Base-by-base conservation (phyloP, 2,888 invertebrate genomes). In the Invenusta paracnida region DNA sequence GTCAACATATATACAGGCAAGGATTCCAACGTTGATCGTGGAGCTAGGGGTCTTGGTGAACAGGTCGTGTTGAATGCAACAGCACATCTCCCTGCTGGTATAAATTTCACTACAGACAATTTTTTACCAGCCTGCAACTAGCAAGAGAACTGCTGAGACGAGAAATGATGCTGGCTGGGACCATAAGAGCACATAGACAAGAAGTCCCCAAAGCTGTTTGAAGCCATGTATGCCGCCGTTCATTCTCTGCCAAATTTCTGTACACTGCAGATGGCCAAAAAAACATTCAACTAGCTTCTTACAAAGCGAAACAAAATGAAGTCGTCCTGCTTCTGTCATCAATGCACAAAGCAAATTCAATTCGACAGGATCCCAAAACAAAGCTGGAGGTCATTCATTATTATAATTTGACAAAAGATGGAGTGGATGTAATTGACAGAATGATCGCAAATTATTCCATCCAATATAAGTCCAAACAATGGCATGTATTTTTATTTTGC, bases 11-110 rank as follows among this genome's bases (percentile, higher is more conserved):
- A 79, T 17, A 28, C 81, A 2, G 81, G 81, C 27, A 25, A 28
- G 27, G 81, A 79, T 28, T 11, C 25, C 27, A 25, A 79, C 17
- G 27, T 27, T 11, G 81, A 79, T 25, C 27, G 25, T 28, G 48
- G 48, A 48, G 48, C 48, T 48, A 11, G 48, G 48, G 2, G n/a
- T 79, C 81, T 79, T 79, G 81, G 81, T 79, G 81, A 79, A 79
- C 81, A 79, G 27, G 17, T 79, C 27, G 81, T 79, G 17, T 28
- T 79, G 81, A 79, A 79, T 13, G 27, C 17, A 28, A 28, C 81
- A 27, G 81, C 27, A 79, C 27, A 28, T 28, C 2, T 17, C 11
- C 81, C 11, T 27, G 81, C n/a, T 27, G 81, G 81, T 79, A 79
- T 2, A 28, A 79, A 28, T 17, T 2, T 11, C 81, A 79, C 81